Evolutionary conservation across 2,888 invertebrate species (phyloP).

Genomic region (Octonoba sinensis): DNA sequence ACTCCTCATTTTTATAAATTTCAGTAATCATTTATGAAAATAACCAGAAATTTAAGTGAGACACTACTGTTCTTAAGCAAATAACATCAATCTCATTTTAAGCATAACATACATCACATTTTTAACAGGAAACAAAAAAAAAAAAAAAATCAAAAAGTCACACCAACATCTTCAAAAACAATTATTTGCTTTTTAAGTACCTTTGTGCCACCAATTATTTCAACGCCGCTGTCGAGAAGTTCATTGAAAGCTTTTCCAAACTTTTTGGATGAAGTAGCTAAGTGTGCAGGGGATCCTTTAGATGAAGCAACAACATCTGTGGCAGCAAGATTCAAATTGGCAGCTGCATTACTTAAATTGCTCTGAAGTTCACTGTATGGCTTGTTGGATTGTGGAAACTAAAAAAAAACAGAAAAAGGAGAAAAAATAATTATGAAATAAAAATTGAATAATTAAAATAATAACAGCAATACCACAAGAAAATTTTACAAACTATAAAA

Average conservation of each 20-base stretch:
- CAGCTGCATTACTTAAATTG: constrained; percentile 87
- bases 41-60: not conserved
- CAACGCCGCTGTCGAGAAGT: constrained; percentile 83
- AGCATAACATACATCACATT: not conserved
- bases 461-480: not conserved
- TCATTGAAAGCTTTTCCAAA: constrained; percentile 84
- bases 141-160: not conserved
- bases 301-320: constrained; percentile 85
- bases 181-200: constrained; percentile 68
- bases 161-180: not conserved
- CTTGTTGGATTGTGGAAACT: constrained; percentile 82
- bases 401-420: not conserved
- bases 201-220: constrained; percentile 86
- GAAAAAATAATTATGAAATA: not conserved
- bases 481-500: too few species aligned
- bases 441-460: not conserved
- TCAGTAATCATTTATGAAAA: not conserved
- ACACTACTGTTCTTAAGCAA: not conserved
- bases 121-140: not conserved
- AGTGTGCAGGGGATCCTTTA: constrained; percentile 76
- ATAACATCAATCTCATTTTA: not conserved
- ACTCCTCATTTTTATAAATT: not conserved
- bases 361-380: constrained; percentile 82
- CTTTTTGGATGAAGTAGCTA: constrained; percentile 82
- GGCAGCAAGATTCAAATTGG: constrained; percentile 85